Base-by-base conservation (phyloP, 2,888 invertebrate species). In the Temnothorax rugatulus region DNA sequence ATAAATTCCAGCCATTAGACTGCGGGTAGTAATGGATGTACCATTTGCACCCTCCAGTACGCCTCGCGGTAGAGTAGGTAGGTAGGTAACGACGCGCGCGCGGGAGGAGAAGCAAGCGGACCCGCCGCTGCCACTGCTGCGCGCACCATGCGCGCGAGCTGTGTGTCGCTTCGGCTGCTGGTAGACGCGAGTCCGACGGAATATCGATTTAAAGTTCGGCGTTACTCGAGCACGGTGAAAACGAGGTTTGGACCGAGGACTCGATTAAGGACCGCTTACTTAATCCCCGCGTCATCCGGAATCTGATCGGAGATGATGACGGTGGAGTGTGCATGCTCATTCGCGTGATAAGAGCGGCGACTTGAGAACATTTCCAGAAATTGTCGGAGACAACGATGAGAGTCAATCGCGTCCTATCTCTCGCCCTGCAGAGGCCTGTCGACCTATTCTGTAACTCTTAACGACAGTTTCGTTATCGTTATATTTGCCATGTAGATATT, bases 1-100 rank as follows among this genome's bases (percentile, higher is more conserved):
- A 92, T 92, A 92, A 92, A 92, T 92, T 92, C 91, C 91, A 92
- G 91, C 92, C 92, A 92, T 92, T 92, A 92, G 92, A 92, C 92
- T 92, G 91, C 86, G 92, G 92, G 91, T 91, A 92, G 92, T 92
- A 92, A 92, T 92, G 92, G 92, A 92, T 92, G 92, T 92, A 92
- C 92, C 92, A 92, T 92, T 92, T 92, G 92, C 92, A 91, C 92
- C 90, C 93, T 89, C 91, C 88, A 85, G 87, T 87, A 89, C 88
- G 86, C 84, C 86, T 84, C 79, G 85, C 50, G 84, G 87, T 85
- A 63, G 86, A 84, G 63, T 38, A 82, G 44, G 54, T 54, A 61
- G 44, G 54, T 59, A 77, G 71, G 59, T 69, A 41, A 79, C 54
- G 71, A 66, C 29, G 77, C 61, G 75, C 41, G 83, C 57, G 57